Percentiles rank a stretch among this genome's conserved stretches.
These are phyloP conservation scores for Mallateleia sp. DNA, from an alignment of 2,888 invertebrate genomes.

Conservation along the genomic window DNA sequence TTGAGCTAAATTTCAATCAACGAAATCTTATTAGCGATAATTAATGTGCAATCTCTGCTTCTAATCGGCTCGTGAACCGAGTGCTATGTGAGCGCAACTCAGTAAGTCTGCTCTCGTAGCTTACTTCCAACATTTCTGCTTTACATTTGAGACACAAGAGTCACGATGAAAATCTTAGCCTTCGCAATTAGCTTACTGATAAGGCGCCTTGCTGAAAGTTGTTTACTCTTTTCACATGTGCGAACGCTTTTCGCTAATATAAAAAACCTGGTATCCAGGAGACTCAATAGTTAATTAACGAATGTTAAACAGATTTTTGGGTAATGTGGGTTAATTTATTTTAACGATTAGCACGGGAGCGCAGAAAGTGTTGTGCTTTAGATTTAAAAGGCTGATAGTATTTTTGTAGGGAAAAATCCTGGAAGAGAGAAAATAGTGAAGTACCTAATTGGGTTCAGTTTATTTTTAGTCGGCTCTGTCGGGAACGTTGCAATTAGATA, in stretches of 20 bases:
- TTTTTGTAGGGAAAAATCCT: too few relatives aligned
- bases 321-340: slow-evolving; percentile 35
- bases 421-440: too few relatives aligned
- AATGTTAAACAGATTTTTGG: slow-evolving; percentile 41
- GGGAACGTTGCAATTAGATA: too few relatives aligned
- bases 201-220: slow-evolving; percentile 46
- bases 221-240: slow-evolving; percentile 62
- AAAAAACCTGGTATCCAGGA: slow-evolving; percentile 3
- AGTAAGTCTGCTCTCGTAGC: slow-evolving; percentile 44
- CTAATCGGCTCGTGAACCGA: slow-evolving; percentile 73
- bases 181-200: slow-evolving; percentile 60
- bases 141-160: slow-evolving; percentile 66
- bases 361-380: slow-evolving; percentile 12
- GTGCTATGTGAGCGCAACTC: slow-evolving; percentile 52
- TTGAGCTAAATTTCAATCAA: slow-evolving; percentile 84
- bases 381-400: slow-evolving; percentile 8
- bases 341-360: slow-evolving; percentile 2
- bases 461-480: too few relatives aligned
- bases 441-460: too few relatives aligned
- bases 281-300: slow-evolving; percentile 44
- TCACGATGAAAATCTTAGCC: slow-evolving; percentile 62
- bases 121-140: slow-evolving; percentile 52
- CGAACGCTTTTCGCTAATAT: slow-evolving; percentile 22
- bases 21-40: slow-evolving; percentile 85
- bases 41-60: slow-evolving; percentile 84